Base-by-base conservation (phyloP, 2,888 invertebrate genomes). In the Callimorpha dominula region DNA sequence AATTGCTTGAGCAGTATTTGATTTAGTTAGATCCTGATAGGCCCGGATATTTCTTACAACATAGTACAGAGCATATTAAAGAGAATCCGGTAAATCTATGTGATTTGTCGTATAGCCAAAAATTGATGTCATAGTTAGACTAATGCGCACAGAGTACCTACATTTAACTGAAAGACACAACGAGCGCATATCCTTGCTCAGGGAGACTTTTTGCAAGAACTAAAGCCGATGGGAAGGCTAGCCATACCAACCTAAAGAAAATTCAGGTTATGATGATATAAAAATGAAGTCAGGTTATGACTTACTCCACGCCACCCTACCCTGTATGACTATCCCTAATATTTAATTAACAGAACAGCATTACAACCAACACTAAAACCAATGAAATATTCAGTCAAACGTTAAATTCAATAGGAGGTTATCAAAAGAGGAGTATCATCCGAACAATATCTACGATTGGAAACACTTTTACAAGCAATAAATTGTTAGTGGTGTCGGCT, bases 381-480 rank as follows among this genome's bases (percentile, higher is more conserved):
- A 86, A 88, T 87, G 81, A 88, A 89, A 89, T 88, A 90, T 86
- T 86, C 91, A 92, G 87, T 90, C 89, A 89, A 89, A 91, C 90
- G 92, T 90, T 90, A 94, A 94, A 94, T 95, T 95, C 93, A 95
- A 95, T 95, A 92, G 91, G 87, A 86, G 86, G 88, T 87, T 85
- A 88, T 87, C 89, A 89, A 89, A 92, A 89, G 87, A 83, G 87
- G 83, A 84, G 88, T 89, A 90, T 92, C 92, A 92, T 90, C 90
- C 91, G 85, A 87, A 89, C 94, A 91, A 93, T 94, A 91, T 90
- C 92, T 90, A 85, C 95, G 93, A 95, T 95, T 95, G 94, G 94
- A 94, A 95, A 95, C 94, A 95, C 95, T 95, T 95, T 95, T 95
- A 94, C 95, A 95, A 95, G 95, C 95, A 89, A 95, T 95, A 95